These are phyloP conservation scores for Squalus acanthias DNA, from an alignment of 2,797 vertebrate species.

Conservation along the genomic window DNA sequence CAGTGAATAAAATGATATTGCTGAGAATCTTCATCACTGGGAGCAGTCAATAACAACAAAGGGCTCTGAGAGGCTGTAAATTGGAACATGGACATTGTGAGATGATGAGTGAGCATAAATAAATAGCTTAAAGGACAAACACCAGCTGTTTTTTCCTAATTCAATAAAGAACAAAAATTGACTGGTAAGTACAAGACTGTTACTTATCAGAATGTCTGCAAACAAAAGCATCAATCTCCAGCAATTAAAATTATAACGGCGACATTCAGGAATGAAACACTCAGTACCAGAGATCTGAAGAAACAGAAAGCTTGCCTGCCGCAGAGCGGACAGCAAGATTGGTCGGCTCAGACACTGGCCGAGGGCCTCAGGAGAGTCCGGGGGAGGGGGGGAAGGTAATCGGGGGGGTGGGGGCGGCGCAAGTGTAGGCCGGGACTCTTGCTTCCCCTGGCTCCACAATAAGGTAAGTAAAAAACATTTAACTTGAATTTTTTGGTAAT, in stretches of 20 bases:
- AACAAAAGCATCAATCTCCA: background rate
- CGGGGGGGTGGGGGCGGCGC: too few species aligned
- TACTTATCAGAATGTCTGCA: background rate
- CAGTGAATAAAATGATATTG: background rate
- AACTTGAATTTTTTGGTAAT: background rate
- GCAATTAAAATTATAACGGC: background rate
- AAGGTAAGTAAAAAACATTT: background rate
- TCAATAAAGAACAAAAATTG: conserved; percentile 19
- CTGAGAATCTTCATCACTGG: background rate
- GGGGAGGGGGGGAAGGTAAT: background rate
- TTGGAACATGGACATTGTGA: background rate
- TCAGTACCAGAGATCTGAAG: background rate
- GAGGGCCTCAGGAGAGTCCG: background rate
- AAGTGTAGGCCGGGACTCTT: background rate
- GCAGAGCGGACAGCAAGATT: background rate
- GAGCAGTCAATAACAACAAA: background rate
- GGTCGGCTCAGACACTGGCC: background rate
- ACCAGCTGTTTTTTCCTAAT: background rate
- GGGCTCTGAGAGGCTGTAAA: background rate
- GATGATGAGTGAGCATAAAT: conserved; percentile 13
- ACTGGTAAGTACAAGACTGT: background rate
- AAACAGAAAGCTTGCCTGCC: background rate
- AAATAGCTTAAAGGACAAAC: background rate
- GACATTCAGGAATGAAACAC: background rate
- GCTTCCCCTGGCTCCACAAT: background rate